Evolutionary conservation across 2,113 vertebrate species (phyloP), one percentile per base, ranked within the genome.

Genomic region (Pseudorectes ferrugineus): DNA sequence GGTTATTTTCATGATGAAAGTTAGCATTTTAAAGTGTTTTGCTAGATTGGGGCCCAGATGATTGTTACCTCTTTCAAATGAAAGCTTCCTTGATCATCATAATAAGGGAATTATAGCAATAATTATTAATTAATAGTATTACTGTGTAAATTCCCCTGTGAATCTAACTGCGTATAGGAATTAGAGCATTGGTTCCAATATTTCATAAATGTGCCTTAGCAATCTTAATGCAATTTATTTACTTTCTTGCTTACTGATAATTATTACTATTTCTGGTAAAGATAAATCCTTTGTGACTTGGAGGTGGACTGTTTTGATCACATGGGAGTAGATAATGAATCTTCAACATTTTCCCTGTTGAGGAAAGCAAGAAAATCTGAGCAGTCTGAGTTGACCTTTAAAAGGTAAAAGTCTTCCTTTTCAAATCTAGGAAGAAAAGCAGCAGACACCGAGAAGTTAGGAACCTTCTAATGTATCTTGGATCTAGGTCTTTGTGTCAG

Each of bases 91-190:
- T 91, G 73, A 86, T 89, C 55, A 72, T 86, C 70, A 17, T 84
- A 81, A 91, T 81, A 75, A 72, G 40, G 68, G 89, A 92, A 91
- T 95, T 92, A 89, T 68, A 78, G 31, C 36, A 78, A 81, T 92
- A 95, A 92, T 92, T 95, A 95, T 91, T 92, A 96, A 91, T 92
- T 28, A 91, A 89, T 72, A 78, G 25, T 68, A 86, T 78, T 85
- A 86, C 45, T 57, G 21, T 75, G 16, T 84, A 75, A 81, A 88
- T 88, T 92, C 63, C 51, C 33, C 33, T 25, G 19, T 72, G 68
- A 91, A 43, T 81, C 36, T 72, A 52, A 40, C 43, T 58, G 49
- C 19, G 12, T 70, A 43, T 12, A 73, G 48, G 51, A 91, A 86
- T 84, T 84, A 74, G 40, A 80, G 25, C 45, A 31, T 70, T 21